Base-by-base conservation (phyloP, 2,113 vertebrate species). In the Psilopsiagon aurifrons region DNA sequence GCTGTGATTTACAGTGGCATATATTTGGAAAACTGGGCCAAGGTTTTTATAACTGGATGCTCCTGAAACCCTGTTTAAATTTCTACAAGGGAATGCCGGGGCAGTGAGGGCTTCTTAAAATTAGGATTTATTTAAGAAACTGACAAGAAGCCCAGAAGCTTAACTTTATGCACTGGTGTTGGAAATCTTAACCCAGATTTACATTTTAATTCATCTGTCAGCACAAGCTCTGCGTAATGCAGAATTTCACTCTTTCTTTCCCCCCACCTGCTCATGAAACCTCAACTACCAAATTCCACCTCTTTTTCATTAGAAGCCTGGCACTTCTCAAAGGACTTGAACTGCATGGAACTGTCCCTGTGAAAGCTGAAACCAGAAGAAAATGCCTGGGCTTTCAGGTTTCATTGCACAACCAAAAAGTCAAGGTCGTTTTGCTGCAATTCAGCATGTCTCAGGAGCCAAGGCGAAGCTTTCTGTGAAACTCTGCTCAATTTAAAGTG, bases 181-280 rank as follows among this genome's bases (percentile, higher is more conserved):
- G 90, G 92, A 95, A 96, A 93, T 64, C 83, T 92, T 93, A 96
- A 66, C 86, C 77, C 29, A 84, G 83, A 86, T 94, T 93, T 94
- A 94, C 69, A 75, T 95, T 96, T 96, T 94, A 96, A 97, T 93
- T 94, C n/a, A 7, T 94, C 95, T 95, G 96, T 96, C 95, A 97
- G 80, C 95, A 92, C 95, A 84, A 95, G 91, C 74, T 94, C 95
- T 97, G 92, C 52, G n/a, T 90, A 95, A 94, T 95, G 94, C 90
- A 94, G 57, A 93, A 95, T 92, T 94, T 94, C 95, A 90, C 86
- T 96, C 83, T 81, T 87, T 66, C 81, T 88, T 90, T 76, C 69
- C 87, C 75, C 55, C 82, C 9, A 82, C 94, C 76, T 94, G 63
- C 55, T 93, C 51, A 88, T 49, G 90, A 93, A 95, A 96, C 83